Evolutionary conservation across 2,797 vertebrate genomes (phyloP).

Genomic region (Emys orbicularis): DNA sequence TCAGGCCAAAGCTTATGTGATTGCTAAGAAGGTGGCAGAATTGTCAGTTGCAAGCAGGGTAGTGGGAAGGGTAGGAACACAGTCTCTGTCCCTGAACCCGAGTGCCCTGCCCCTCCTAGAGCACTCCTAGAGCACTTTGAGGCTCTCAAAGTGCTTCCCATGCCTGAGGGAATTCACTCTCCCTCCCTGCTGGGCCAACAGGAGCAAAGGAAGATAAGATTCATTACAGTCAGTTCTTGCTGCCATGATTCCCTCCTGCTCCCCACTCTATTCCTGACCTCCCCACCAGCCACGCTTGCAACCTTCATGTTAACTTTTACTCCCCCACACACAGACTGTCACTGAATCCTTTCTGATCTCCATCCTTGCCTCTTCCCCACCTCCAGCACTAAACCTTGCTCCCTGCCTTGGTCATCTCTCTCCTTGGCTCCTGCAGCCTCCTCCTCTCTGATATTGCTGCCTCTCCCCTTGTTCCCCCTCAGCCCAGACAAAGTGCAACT

Average conservation of each 20-base stretch:
- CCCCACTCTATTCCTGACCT: neutral
- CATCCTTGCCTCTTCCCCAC: neutral
- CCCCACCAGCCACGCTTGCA: neutral
- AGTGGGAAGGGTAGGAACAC: neutral
- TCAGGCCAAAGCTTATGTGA: neutral
- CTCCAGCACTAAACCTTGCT: neutral
- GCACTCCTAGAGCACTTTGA: neutral
- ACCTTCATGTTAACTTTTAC: neutral
- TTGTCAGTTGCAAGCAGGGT: accelerated
- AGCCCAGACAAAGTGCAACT: neutral
- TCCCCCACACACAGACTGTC: neutral
- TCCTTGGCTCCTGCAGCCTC: neutral
- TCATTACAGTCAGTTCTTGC: neutral
- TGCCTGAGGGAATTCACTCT: neutral
- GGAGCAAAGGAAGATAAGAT: neutral
- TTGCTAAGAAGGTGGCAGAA: neutral
- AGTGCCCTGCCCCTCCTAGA: neutral
- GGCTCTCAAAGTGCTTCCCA: neutral
- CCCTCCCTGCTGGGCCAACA: neutral
- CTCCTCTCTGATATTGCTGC: neutral
- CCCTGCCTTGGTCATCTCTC: neutral
- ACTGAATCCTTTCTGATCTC: neutral
- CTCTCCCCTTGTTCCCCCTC: neutral
- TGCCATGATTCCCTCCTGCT: neutral
- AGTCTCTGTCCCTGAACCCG: neutral